Base-by-base conservation (phyloP, 2,113 vertebrate genomes). In the Melanostigma gelatinosum region DNA sequence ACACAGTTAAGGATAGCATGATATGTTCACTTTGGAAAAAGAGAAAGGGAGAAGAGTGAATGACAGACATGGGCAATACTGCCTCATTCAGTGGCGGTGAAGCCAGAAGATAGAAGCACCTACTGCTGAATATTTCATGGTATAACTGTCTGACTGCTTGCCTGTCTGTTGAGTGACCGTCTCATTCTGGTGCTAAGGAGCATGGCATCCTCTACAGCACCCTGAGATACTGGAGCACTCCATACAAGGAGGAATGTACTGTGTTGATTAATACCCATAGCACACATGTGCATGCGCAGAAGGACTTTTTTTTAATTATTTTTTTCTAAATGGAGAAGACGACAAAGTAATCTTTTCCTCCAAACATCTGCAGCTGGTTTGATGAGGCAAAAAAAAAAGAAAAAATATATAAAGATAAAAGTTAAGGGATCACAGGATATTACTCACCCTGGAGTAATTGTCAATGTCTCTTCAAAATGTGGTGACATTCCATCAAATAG, bases 71-170 rank as follows among this genome's bases (percentile, higher is more conserved):
- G 83, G 64, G 54, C 58, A 76, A 79, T 70, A 48, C 73, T 63
- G 36, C 29, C 75, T 64, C 42, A 48, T 77, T 75, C 60, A 68
- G 48, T 54, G 70, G 61, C 69, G 64, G 54, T 68, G 70, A 83
- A 85, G 76, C 29, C 83, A 79, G 63, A 61, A 88, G 88, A 93
- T 91, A 93, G 89, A 85, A 87, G 67, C 77, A 85, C 74, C 70
- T 66, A 34, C 92, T 90, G 85, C 82, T 95, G 86, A 93, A 93
- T 94, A 93, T 94, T 94, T 95, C 85, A 94, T 94, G 86, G 62
- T 62, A 62, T 87, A 91, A 87, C 70, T 89, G 88, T 91, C 32
- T 75, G 77, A 71, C 69, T 83, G 77, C 3, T 50, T 76, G 88
- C 8, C 68, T 79, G 80, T 61, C 76, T 91, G 60, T 52, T 76